Base-by-base conservation (phyloP, 2,797 vertebrate genomes). In the Sarcophilus harrisii region DNA sequence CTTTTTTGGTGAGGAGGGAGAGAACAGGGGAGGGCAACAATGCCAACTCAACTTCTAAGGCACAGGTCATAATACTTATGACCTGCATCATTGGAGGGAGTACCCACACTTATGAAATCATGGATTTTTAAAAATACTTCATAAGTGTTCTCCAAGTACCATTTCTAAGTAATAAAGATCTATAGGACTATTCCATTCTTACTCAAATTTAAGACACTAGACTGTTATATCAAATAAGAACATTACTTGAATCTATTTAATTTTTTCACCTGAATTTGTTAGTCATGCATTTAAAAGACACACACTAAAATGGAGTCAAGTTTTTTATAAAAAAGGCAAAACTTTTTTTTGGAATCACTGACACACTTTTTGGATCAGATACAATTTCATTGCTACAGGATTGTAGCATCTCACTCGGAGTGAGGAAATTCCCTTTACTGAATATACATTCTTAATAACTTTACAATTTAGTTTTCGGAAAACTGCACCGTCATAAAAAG, bases 401-500 rank as follows among this genome's bases (percentile, higher is more conserved):
- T 10, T 55, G 9, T 55, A 55, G 54, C 54, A 55, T 10, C 9
- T 55, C 54, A 55, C 54, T 81, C n/a, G 9, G 8, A 10, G 14
- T 73, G 32, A 81, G 73, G 0, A 87, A 87, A 45, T 87, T 87
- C 24, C 38, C 8, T 45, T 81, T 24, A 81, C 45, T 10, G 11
- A 45, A 49, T 45, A 16, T 81, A 27, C 21, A 45, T 3, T 49
- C 8, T 9, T 21, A 49, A 87, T 49, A 87, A 1, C 38, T 87
- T 9, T 10, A 87, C 73, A 49, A 87, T 87, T 87, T 87, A 73
- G 54, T 73, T 12, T 38, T 45, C 81, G 12, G 92, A 97, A 90
- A 73, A 81, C 21, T 58, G 54, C 38, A 96, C 32, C 54, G 90
- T 93, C 5, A 93, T 91, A 6, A 93, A 58, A 92, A 54, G 52